Percentiles rank a stretch among this genome's conserved stretches.
phyloP scores from a whole-genome alignment of 2,888 invertebrate species.

The Chironomus tentans region DNA sequence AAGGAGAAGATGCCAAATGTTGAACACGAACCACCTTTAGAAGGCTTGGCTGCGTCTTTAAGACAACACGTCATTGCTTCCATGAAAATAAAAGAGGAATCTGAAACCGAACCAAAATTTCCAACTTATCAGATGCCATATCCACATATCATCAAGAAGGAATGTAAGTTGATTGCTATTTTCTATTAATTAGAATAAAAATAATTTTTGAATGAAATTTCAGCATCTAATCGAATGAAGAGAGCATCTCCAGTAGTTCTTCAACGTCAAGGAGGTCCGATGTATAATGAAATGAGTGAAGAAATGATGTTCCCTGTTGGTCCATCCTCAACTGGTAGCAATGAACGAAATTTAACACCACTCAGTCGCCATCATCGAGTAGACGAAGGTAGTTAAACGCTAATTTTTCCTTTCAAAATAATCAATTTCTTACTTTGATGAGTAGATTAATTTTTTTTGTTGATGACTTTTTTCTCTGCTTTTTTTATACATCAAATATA shows the following conservation, averaged over 20 bases:
- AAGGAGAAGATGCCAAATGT: slow-evolving; percentile 4
- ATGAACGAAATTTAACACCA: slow-evolving; percentile 17
- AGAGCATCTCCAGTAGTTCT: slow-evolving; percentile 47
- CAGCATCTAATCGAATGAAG: slow-evolving; percentile 34
- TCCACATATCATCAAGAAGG: slow-evolving; percentile 39
- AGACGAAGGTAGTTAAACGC: slow-evolving; percentile 13
- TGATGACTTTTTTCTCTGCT: neutral
- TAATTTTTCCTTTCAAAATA: neutral
- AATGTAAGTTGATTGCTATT: slow-evolving; percentile 28
- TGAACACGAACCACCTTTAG: slow-evolving; percentile 36
- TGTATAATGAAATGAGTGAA: slow-evolving; percentile 21
- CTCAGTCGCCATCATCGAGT: neutral
- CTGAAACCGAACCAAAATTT: slow-evolving; percentile 32
- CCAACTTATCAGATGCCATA: slow-evolving; percentile 19
- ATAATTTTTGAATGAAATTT: neutral
- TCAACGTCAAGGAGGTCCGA: slow-evolving; percentile 36
- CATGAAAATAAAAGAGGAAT: slow-evolving; percentile 50
- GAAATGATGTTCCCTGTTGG: slow-evolving; percentile 13
- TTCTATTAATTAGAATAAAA: neutral
- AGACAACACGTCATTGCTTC: slow-evolving; percentile 67
- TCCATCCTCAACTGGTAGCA: neutral
- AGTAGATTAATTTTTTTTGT: neutral
- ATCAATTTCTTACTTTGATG: neutral
- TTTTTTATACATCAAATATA: no score
- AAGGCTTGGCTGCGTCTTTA: slow-evolving; percentile 64